Evolutionary conservation across 2,888 invertebrate genomes (phyloP).

Genomic region (Sclerodermus sp.): DNA sequence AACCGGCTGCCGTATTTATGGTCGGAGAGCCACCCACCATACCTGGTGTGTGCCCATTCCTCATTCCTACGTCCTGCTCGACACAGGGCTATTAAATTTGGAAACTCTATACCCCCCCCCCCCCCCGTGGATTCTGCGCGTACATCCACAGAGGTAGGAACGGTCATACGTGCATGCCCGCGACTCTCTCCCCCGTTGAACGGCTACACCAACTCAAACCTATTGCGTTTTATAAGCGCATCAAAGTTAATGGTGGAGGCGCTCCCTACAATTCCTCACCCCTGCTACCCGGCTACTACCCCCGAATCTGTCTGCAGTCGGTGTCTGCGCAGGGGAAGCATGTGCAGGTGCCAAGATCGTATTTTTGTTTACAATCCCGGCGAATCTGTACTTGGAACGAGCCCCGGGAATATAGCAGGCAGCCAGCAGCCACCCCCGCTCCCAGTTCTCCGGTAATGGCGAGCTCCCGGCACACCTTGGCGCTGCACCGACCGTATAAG

Average conservation of each 20-base stretch:
- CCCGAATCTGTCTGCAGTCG: not conserved
- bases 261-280: slow-evolving; percentile 35
- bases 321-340: not conserved
- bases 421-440: not conserved
- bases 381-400: slow-evolving; percentile 29
- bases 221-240: slow-evolving; percentile 48
- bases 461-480: slow-evolving; percentile 1
- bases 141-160: no score
- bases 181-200: no score
- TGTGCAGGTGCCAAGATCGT: slow-evolving; percentile 28
- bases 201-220: slow-evolving; percentile 21
- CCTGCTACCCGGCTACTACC: slow-evolving; percentile 4
- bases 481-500: slow-evolving; percentile 16
- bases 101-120: slow-evolving; percentile 41
- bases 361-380: slow-evolving; percentile 35
- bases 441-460: not conserved
- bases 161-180: no score
- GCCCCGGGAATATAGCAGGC: slow-evolving; percentile 22
- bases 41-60: slow-evolving; percentile 35
- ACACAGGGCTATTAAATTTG: slow-evolving; percentile 51
- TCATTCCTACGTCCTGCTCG: slow-evolving; percentile 33
- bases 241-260: slow-evolving; percentile 46
- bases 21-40: slow-evolving; percentile 31
- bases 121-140: not conserved
- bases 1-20: slow-evolving; percentile 41